Percentiles rank a stretch among this genome's conserved stretches.
phyloP scores from a whole-genome alignment of 2,888 invertebrate genomes.

The Coecobrya sp. region DNA sequence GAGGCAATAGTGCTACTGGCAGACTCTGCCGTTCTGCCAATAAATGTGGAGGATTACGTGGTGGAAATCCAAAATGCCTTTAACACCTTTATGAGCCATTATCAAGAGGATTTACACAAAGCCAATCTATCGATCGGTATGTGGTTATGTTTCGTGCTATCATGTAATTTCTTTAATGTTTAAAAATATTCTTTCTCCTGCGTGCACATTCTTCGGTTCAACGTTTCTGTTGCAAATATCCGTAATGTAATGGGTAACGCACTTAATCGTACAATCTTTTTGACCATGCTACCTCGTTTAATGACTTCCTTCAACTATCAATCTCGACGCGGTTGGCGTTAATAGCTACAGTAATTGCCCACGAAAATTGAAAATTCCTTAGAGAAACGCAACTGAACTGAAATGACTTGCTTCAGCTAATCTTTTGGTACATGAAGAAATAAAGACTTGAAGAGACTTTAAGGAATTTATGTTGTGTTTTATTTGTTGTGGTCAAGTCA shows the following conservation, averaged over 20 bases:
- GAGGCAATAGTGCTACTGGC: constrained; percentile 85
- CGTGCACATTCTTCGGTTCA: neutral
- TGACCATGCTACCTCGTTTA: constrained; percentile 1
- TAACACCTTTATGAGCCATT: constrained; percentile 85
- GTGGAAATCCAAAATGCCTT: constrained; percentile 86
- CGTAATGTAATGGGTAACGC: neutral
- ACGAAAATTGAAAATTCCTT: constrained; percentile 22
- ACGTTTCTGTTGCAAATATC: neutral
- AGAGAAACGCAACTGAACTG: neutral
- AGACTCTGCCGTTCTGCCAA: constrained; percentile 86
- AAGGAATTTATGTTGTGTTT: neutral
- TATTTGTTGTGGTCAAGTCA: constrained; percentile 63
- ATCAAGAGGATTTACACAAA: constrained; percentile 86
- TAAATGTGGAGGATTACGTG: constrained; percentile 86
- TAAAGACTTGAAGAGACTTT: constrained; percentile 2
- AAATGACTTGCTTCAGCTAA: neutral
- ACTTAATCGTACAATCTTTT: constrained; percentile 17
- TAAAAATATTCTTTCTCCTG: neutral
- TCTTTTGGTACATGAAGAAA: neutral
- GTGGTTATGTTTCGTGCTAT: neutral
- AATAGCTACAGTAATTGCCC: neutral
- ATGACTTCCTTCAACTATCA: constrained; percentile 30
- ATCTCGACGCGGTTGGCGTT: constrained; percentile 5
- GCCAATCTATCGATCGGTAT: constrained; percentile 86
- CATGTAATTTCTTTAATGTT: neutral